Conservation (phyloP, 2,113 vertebrate genomes). For the Pseudonaja textilis region DNA sequence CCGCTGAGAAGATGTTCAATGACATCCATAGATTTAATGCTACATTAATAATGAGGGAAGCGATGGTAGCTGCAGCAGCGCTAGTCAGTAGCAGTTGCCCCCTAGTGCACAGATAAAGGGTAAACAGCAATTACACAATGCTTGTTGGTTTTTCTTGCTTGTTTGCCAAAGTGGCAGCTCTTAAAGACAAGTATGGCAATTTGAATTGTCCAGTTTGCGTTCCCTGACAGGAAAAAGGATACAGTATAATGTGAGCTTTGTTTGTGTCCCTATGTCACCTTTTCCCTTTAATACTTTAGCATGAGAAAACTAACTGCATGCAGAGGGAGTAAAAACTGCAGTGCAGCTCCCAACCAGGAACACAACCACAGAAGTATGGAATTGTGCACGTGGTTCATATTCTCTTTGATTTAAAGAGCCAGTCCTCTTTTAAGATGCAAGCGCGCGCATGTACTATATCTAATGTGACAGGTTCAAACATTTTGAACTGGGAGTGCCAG, state of each 20-base stretch:
- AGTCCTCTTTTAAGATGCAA: neutral
- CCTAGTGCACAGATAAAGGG: conserved; percentile 3
- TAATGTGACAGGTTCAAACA: neutral
- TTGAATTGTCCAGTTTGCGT: neutral
- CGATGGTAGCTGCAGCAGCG: neutral
- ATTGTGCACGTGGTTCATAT: neutral
- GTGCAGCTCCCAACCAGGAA: neutral
- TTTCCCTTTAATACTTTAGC: neutral
- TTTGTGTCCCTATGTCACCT: neutral
- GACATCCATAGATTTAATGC: neutral
- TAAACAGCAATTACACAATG: neutral
- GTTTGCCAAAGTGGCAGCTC: neutral
- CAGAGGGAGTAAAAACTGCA: neutral
- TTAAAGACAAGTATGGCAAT: neutral
- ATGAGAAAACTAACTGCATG: neutral
- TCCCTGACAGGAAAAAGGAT: neutral
- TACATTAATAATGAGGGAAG: neutral
- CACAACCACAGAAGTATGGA: neutral
- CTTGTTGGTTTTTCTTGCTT: neutral
- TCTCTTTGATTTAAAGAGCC: conserved; percentile 8
- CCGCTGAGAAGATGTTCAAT: neutral
- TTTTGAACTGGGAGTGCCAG: neutral
- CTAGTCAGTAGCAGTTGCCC: neutral
- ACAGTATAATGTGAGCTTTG: neutral
- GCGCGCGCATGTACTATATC: neutral